Evolutionary conservation across 2,797 vertebrate species (phyloP).

Genomic region (Sternotherus odoratus): DNA sequence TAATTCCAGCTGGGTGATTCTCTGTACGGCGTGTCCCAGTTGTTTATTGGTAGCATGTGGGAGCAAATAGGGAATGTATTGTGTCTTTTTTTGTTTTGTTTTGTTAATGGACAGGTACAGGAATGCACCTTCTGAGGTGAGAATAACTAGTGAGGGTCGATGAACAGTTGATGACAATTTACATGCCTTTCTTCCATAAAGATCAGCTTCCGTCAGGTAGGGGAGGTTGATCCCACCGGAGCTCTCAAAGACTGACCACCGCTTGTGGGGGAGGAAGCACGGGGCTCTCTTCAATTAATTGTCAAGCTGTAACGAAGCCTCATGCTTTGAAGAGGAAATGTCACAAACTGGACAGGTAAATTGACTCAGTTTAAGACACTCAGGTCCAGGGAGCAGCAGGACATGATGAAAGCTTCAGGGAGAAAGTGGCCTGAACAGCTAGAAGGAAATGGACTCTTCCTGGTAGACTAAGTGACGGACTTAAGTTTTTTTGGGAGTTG

Average conservation of each 20-base stretch:
- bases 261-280: conserved; percentile 45
- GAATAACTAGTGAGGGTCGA: conserved; percentile 42
- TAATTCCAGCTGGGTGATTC: background rate
- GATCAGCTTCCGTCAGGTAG: conserved; percentile 47
- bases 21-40: background rate
- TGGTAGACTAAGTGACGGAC: rapidly evolving
- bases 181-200: conserved; percentile 49
- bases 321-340: background rate
- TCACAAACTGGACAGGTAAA: background rate
- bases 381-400: rapidly evolving
- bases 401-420: rapidly evolving
- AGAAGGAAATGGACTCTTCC: background rate
- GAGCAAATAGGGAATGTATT: rapidly evolving
- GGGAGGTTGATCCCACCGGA: conserved; percentile 58
- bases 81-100: background rate
- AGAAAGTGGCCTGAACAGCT: background rate
- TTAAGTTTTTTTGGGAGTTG: background rate
- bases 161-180: conserved; percentile 57
- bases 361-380: background rate
- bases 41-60: background rate
- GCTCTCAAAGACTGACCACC: conserved; percentile 48
- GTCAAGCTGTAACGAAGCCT: background rate
- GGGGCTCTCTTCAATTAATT: background rate
- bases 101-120: conserved; percentile 65
- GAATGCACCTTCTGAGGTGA: conserved; percentile 48